Evolutionary conservation across 2,888 invertebrate species (phyloP).

Genomic region (Phasia obesa): DNA sequence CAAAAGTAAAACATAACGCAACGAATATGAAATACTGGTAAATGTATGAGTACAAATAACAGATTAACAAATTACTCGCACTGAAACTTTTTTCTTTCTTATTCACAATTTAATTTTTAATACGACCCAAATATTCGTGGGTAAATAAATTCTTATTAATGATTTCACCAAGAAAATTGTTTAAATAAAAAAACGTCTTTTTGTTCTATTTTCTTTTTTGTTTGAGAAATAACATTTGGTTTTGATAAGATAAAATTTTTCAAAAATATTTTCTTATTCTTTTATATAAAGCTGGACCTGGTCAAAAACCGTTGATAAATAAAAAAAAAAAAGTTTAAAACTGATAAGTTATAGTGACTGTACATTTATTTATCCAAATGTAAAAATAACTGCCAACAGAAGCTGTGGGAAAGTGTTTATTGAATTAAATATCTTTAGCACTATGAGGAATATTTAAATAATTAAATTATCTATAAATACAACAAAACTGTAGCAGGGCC

Average conservation of each 20-base stretch:
- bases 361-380: neutral
- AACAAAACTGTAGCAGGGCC: too few relatives aligned
- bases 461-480: too few relatives aligned
- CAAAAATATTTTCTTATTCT: slow-evolving; percentile 36
- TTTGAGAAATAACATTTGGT: slow-evolving; percentile 1
- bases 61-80: slow-evolving; percentile 61
- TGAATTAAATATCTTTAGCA: neutral
- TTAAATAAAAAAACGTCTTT: slow-evolving; percentile 18
- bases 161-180: slow-evolving; percentile 42
- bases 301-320: slow-evolving; percentile 36
- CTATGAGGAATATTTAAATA: neutral
- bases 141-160: slow-evolving; percentile 54
- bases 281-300: slow-evolving; percentile 39
- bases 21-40: slow-evolving; percentile 49
- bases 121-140: slow-evolving; percentile 61
- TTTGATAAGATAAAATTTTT: slow-evolving; percentile 21
- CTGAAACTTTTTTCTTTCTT: slow-evolving; percentile 29
- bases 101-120: slow-evolving; percentile 1
- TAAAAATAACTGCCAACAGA: neutral
- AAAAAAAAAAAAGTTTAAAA: slow-evolving; percentile 29
- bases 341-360: slow-evolving; percentile 13
- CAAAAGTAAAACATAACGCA: slow-evolving; percentile 33
- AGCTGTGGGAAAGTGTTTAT: slow-evolving; percentile 13
- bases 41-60: slow-evolving; percentile 31
- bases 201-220: neutral